Evolutionary conservation across 2,797 vertebrate genomes (phyloP), one percentile per base, ranked within the genome.

Genomic region (Hylomyscus alleni): DNA sequence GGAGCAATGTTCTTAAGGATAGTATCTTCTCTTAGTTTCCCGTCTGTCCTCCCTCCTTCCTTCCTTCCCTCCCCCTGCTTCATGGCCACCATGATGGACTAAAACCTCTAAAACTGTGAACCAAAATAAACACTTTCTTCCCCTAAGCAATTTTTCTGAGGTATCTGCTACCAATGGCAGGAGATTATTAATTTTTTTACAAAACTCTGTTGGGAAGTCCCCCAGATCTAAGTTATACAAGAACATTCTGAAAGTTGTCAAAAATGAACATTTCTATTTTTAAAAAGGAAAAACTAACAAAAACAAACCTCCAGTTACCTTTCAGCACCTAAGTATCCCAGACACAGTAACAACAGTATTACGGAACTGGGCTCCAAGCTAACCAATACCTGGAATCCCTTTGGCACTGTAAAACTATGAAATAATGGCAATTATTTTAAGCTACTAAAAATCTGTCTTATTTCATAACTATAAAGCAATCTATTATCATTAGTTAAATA

Each of bases 381-480:
- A 95, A 87, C 40, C 34, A 89, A 62, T 54, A 96, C 13, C 40
- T 65, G 89, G 34, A 95, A 96, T 3, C 89, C 11, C 34, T 91
- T 11, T 40, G 65, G 20, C 12, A 94, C 50, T 62, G 19, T 65
- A 90, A 67, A 96, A 94, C 93, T 81, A 65, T 83, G 58, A 95
- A 97, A 96, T 60, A 93, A 67, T 62, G 29, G 24, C 31, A 95
- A 94, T 94, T 92, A 93, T 75, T 87, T 84, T 95, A 93, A 96
- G 93, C 37, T 87, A 93, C 60, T 89, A 96, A 95, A 96, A 88
- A 94, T n/a, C 22, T 54, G 56, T 76, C 62, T 24, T 34, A 89
- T 89, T 86, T 96, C 60, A 90, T 60, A 93, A 84, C n/a, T 88
- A 86, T 6, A 91, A 94, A 92, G 92, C 4, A 95, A 90, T 81